Conservation (phyloP, 2,113 vertebrate species). For the Tragelaphus strepsiceros region DNA sequence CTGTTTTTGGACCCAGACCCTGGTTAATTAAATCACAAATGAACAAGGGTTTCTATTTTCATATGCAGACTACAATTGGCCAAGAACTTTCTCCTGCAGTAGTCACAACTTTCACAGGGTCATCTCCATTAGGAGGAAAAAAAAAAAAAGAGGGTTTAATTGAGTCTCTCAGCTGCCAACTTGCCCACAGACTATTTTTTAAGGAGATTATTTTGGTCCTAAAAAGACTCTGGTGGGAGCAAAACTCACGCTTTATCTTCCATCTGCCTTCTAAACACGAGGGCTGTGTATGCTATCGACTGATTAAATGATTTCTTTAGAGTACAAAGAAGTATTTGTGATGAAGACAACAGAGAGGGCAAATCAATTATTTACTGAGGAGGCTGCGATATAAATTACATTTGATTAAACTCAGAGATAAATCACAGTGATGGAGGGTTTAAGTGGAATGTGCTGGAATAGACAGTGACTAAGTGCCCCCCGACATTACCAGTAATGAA, state of each 20-base stretch:
- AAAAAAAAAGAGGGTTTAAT: neutral
- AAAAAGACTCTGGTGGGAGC: slow-evolving; percentile 22
- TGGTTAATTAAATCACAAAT: slow-evolving; percentile 48
- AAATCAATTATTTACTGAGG: slow-evolving; percentile 76
- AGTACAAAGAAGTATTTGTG: slow-evolving; percentile 55
- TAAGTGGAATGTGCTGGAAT: slow-evolving; percentile 39
- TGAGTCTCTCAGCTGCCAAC: slow-evolving; percentile 1
- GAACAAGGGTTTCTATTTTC: slow-evolving; percentile 30
- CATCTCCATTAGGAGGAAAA: neutral
- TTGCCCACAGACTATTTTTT: slow-evolving; percentile 26
- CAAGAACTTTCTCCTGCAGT: neutral
- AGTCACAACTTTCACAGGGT: neutral
- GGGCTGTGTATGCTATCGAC: slow-evolving; percentile 10
- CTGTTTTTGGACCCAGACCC: neutral
- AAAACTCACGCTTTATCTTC: slow-evolving; percentile 43
- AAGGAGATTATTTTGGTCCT: slow-evolving; percentile 36
- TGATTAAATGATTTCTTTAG: slow-evolving; percentile 71
- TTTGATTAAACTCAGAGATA: slow-evolving; percentile 81
- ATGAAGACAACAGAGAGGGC: slow-evolving; percentile 68
- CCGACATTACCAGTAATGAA: slow-evolving; percentile 43
- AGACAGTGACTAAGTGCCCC: slow-evolving; percentile 76
- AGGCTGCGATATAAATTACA: slow-evolving; percentile 75
- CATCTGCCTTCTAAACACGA: slow-evolving; percentile 66
- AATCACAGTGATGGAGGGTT: slow-evolving; percentile 72
- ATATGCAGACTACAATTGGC: neutral